These are phyloP conservation scores for Hephaestus fuliginosus DNA, from an alignment of 2,797 vertebrate species.

Conservation along the genomic window DNA sequence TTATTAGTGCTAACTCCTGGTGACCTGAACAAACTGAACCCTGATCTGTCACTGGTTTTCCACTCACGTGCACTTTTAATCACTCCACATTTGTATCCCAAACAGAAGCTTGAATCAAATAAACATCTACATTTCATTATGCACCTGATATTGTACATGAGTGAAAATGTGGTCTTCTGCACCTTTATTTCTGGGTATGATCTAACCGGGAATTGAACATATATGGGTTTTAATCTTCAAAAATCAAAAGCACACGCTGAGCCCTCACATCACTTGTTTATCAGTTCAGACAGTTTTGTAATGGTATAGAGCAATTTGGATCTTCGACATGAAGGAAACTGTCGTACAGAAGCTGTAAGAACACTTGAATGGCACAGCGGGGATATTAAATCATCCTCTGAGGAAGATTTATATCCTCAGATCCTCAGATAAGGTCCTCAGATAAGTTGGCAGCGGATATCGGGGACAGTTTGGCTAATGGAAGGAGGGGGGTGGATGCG, in stretches of 20 bases:
- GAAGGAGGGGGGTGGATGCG: constrained; percentile 1
- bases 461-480: neutral
- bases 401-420: neutral
- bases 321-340: neutral
- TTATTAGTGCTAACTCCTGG: neutral
- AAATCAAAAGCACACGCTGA: no score
- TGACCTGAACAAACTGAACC: neutral
- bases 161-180: neutral
- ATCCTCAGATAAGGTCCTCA: no score
- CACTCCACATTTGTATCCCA: neutral
- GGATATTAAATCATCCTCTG: neutral
- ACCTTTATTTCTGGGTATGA: neutral
- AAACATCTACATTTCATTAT: neutral
- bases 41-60: neutral
- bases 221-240: neutral
- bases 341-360: neutral
- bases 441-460: neutral
- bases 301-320: neutral
- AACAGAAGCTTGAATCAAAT: neutral
- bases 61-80: neutral
- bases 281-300: neutral
- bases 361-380: neutral
- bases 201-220: neutral
- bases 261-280: no score
- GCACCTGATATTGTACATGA: neutral